Percentiles rank a stretch among this genome's conserved stretches.
Evolutionary conservation across 2,113 vertebrate genomes (phyloP).

Genomic region (Sturnus vulgaris): DNA sequence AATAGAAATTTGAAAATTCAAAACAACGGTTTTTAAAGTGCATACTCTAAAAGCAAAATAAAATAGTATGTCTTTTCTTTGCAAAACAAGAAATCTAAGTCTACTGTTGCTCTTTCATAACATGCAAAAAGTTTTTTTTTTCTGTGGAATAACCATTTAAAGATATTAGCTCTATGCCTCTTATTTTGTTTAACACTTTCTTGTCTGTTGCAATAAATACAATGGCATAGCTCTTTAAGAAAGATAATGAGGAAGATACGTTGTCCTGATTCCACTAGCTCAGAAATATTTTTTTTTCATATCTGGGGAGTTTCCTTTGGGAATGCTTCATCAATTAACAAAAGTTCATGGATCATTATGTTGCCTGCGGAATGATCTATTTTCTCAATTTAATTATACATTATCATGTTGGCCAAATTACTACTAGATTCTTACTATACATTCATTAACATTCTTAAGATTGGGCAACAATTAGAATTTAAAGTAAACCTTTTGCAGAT

Average conservation of each 20-base stretch:
- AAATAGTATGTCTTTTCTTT: background rate
- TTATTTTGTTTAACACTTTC: background rate
- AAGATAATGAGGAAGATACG: background rate
- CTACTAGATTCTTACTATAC: background rate
- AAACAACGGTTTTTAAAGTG: background rate
- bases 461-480: constrained; percentile 5
- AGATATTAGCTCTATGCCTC: background rate
- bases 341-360: background rate
- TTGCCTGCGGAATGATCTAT: background rate
- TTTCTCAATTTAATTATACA: background rate
- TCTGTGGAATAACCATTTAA: background rate
- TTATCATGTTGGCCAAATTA: background rate
- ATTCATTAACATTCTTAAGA: constrained; percentile 25
- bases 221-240: background rate
- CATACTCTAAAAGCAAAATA: background rate
- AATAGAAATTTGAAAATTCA: background rate
- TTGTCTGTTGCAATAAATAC: background rate
- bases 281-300: background rate
- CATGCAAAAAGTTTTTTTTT: background rate
- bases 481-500: constrained; percentile 3
- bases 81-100: background rate
- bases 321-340: background rate
- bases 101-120: background rate
- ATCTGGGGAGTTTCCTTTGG: background rate
- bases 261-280: background rate